These are phyloP conservation scores for Anthopleura sola DNA, from an alignment of 64 coral and sea anemone genomes.

Conservation along the genomic window DNA sequence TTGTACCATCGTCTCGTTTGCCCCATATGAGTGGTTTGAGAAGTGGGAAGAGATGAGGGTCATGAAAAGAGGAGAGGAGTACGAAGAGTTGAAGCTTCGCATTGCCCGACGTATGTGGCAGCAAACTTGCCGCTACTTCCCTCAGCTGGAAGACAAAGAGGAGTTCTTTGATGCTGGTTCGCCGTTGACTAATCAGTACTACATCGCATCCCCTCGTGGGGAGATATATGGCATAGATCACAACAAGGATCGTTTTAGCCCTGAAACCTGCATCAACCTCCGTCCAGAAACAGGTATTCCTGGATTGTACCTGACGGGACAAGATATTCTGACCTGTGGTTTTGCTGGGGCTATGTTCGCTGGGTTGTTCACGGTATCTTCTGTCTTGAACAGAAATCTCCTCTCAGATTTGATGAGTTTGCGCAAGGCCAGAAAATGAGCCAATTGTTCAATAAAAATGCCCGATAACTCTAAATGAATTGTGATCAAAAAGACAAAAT, in stretches of 20 bases:
- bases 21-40: conserved; percentile 85
- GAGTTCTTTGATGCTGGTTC: conserved; percentile 91
- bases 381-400: conserved; percentile 75
- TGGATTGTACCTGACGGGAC: conserved; percentile 82
- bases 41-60: conserved; percentile 78
- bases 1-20: conserved; percentile 62
- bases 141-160: conserved; percentile 64
- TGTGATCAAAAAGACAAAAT: too few species aligned
- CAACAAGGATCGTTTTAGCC: conserved; percentile 76
- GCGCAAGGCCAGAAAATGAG: neutral
- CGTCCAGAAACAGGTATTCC: conserved; percentile 69
- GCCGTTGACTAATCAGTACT: conserved; percentile 82
- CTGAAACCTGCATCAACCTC: conserved; percentile 53
- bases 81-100: conserved; percentile 81
- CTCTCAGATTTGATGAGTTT: conserved; percentile 53
- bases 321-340: conserved; percentile 76
- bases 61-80: conserved; percentile 89
- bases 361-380: conserved; percentile 72
- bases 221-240: conserved; percentile 96
- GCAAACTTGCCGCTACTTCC: conserved; percentile 68
- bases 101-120: conserved; percentile 86
- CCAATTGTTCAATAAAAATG: neutral
- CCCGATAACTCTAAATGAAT: neutral
- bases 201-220: conserved; percentile 72
- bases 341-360: conserved; percentile 78